Percentiles rank a stretch among this genome's conserved stretches.
These are phyloP conservation scores for Pelobates cultripes DNA, from an alignment of 2,797 vertebrate species.

Conservation along the genomic window DNA sequence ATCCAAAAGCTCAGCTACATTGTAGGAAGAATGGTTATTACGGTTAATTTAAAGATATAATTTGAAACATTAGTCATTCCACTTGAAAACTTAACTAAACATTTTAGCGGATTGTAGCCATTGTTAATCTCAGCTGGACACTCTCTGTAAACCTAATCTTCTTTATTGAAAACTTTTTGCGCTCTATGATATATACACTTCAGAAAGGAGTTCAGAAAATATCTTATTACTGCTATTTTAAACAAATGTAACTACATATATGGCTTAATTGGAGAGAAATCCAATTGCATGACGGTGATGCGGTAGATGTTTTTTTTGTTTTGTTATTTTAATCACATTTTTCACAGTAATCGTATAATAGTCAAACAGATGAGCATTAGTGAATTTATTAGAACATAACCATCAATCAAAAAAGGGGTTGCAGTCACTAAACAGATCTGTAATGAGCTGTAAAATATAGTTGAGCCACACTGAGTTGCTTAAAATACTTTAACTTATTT, in stretches of 20 bases:
- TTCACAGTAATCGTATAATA: no score
- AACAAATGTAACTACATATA: background rate
- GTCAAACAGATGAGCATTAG: no score
- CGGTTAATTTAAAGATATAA: background rate
- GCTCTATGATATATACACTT: background rate
- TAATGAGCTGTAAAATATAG: no score
- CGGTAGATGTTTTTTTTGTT: no score
- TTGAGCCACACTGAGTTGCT: no score
- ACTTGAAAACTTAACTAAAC: background rate
- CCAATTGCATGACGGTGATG: no score
- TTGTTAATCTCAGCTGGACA: slow-evolving; percentile 1
- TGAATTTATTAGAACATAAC: no score
- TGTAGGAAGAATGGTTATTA: background rate
- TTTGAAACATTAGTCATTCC: slow-evolving; percentile 12
- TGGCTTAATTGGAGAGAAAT: no score
- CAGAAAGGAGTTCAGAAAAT: background rate
- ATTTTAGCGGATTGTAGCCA: background rate
- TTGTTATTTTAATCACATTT: no score
- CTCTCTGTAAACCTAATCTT: background rate
- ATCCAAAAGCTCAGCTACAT: slow-evolving; percentile 1
- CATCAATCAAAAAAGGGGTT: no score
- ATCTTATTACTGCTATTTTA: slow-evolving; percentile 3
- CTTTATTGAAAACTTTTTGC: background rate
- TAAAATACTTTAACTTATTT: no score
- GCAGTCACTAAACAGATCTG: no score